Evolutionary conservation across 2,797 vertebrate species (phyloP).

Genomic region (Catharus ustulatus): DNA sequence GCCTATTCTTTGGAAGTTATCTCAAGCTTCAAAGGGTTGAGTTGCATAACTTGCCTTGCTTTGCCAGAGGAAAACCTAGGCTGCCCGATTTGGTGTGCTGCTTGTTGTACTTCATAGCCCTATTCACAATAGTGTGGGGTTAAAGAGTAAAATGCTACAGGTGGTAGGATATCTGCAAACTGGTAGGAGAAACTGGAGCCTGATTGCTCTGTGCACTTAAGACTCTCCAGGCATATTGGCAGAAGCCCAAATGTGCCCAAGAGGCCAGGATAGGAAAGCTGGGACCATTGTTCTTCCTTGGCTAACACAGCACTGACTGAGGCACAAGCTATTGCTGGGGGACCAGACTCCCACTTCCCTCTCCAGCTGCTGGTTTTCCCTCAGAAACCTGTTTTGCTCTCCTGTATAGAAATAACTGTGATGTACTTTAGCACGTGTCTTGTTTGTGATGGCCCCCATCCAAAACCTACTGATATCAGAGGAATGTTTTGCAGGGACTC

Average conservation of each 20-base stretch:
- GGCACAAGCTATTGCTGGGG: not conserved
- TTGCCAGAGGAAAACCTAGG: not conserved
- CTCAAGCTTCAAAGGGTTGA: not conserved
- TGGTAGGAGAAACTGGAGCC: not conserved
- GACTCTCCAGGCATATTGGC: not conserved
- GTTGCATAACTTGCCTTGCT: not conserved
- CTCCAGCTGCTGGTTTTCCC: constrained; percentile 3
- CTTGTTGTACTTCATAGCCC: not conserved
- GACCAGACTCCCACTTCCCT: not conserved
- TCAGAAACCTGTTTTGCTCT: constrained; percentile 42
- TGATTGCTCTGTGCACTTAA: not conserved
- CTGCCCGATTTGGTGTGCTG: not conserved
- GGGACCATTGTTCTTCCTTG: not conserved
- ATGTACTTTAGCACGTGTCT: not conserved
- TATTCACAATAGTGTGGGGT: not conserved
- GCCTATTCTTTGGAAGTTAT: not conserved
- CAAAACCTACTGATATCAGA: constrained; percentile 57
- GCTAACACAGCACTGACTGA: not conserved
- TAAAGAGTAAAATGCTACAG: not conserved
- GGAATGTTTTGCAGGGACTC: constrained; percentile 34
- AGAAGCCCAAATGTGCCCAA: not conserved
- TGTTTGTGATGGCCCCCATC: constrained; percentile 49
- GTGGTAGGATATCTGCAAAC: not conserved
- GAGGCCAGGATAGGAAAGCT: not conserved
- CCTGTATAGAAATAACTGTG: constrained; percentile 58